Base-by-base conservation (phyloP, 2,797 vertebrate genomes). In the Lophius americanus region DNA sequence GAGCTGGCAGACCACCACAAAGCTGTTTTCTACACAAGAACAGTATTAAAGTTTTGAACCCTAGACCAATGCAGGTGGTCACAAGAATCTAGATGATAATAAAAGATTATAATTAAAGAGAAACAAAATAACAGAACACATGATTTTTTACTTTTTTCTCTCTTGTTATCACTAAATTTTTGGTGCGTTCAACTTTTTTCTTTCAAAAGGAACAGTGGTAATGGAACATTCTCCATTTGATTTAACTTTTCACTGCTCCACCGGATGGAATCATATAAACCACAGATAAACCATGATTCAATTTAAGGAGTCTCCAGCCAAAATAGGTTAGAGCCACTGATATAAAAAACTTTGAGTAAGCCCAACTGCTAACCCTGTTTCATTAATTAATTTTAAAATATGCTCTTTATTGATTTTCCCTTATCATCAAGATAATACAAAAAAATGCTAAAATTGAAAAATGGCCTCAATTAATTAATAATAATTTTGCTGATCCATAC, bases 291-390 rank as follows among this genome's bases (percentile, higher is more conserved):
- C 50, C 10, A 6, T 38, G 4, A 35, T 62, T 58, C 0, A 57
- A 6, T 67, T 39, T 51, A 60, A 49, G 43, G 43, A 7, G 8
- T 51, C 51, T 50, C 37, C 36, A 54, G 43, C 13, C 50, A 49
- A 11, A 73, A 35, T 7, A n/a, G 4, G n/a, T 35, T 14, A 37
- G 37, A 39, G 11, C 37, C 42, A 12, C 57, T 47, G 33, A 60
- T 38, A 50, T 39, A 53, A 42, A 66, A 33, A 36, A 13, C 54
- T 60, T 32, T 14, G 9, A 60, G 14, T 52, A 44, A 56, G 53
- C 54, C 47, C 3, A 4, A 5, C 46, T 62, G 57, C 47, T 39
- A 8, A 33, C 32, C 35, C 7, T 39, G 50, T 37, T 61, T 67
- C 5, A 62, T 11, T 57, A 43, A 52, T 14, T 49, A 7, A 14